Evolutionary conservation across 2,113 vertebrate genomes (phyloP).

Genomic region (Anoplopoma fimbria): DNA sequence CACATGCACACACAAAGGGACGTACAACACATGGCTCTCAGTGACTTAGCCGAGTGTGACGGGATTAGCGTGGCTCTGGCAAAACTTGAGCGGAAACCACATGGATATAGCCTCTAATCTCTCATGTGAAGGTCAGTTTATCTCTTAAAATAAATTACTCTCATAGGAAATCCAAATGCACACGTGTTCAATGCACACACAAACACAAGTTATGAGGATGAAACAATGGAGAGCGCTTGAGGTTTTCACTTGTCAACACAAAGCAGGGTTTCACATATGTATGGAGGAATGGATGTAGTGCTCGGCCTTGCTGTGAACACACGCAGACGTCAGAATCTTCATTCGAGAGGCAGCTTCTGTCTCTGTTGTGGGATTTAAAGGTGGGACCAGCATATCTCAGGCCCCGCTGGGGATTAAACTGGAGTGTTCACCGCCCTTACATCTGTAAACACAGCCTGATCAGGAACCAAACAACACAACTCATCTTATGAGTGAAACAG

Average conservation of each 20-base stretch:
- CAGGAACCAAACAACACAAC: slow-evolving; percentile 3
- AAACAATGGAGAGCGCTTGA: not conserved
- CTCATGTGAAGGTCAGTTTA: slow-evolving; percentile 50
- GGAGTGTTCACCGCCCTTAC: not conserved
- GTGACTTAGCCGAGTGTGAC: slow-evolving; percentile 52
- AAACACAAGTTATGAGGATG: not conserved
- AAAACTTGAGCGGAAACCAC: slow-evolving; percentile 44
- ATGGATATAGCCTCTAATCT: slow-evolving; percentile 53
- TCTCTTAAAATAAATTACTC: slow-evolving; percentile 23
- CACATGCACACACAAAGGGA: slow-evolving; percentile 23
- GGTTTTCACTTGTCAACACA: not conserved
- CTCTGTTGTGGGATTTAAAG: not conserved
- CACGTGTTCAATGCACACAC: not conserved
- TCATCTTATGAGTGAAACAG: slow-evolving; percentile 13
- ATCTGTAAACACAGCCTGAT: slow-evolving; percentile 14
- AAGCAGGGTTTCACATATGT: not conserved
- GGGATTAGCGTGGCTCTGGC: slow-evolving; percentile 57
- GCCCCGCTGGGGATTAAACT: slow-evolving; percentile 17
- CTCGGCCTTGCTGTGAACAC: not conserved
- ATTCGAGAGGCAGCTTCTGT: slow-evolving; percentile 10
- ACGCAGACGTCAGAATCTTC: not conserved
- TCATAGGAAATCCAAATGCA: slow-evolving; percentile 6
- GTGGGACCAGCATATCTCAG: not conserved
- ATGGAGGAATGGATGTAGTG: not conserved
- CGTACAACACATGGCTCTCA: slow-evolving; percentile 48